Conservation (phyloP, 2,797 vertebrate species). For the Hoplostethus atlanticus region DNA sequence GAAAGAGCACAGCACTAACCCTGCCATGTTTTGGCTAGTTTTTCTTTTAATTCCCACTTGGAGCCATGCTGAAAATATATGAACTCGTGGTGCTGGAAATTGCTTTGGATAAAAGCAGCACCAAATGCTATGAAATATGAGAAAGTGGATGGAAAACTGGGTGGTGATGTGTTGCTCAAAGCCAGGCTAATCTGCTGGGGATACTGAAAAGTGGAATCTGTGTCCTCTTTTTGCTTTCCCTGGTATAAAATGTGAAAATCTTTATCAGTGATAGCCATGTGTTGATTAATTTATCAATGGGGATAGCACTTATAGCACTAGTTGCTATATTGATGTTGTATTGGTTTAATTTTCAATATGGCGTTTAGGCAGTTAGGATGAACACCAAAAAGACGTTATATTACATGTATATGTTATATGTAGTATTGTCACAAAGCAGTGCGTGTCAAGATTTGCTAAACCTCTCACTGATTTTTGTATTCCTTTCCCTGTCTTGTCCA, state of each 20-base stretch:
- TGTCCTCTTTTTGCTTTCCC: background rate
- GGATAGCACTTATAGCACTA: constrained; percentile 1
- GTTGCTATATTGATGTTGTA: constrained; percentile 8
- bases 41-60: constrained; percentile 6
- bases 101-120: constrained; percentile 11
- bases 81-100: constrained; percentile 8
- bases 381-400: background rate
- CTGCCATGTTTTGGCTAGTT: background rate
- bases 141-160: background rate
- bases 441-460: background rate
- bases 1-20: background rate
- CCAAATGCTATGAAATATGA: background rate
- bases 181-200: background rate
- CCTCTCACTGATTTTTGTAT: background rate
- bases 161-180: background rate
- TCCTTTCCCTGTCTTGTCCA: constrained; percentile 32
- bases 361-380: background rate
- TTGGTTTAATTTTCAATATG: constrained; percentile 15
- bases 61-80: constrained; percentile 29
- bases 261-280: constrained; percentile 20
- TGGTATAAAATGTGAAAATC: constrained; percentile 9
- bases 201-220: no score
- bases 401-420: background rate
- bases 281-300: constrained; percentile 11
- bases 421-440: background rate